Base-by-base conservation (phyloP, 2,888 invertebrate species). In the Chaetoderma sp. region DNA sequence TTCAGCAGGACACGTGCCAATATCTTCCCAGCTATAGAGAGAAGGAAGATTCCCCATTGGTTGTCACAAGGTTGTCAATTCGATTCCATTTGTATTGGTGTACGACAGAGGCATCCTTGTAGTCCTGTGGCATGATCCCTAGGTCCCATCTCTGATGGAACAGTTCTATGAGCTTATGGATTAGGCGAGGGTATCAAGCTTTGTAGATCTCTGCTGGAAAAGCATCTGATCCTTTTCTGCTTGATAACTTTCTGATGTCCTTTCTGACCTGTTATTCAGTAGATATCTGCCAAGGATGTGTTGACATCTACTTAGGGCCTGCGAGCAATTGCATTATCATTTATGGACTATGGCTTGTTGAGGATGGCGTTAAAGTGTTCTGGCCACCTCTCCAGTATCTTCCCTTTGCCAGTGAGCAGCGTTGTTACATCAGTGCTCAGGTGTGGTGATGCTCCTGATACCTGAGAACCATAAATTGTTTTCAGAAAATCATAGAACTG, bases 51-150 rank as follows among this genome's bases (percentile, higher is more conserved):
- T 13, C 61, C 62, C 23, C 64, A 23, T 39, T 70, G 44, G 32
- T 70, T 72, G 47, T 60, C 60, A 52, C 63, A 60, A 13, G 21
- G 16, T 39, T 55, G 55, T 13, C 60, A 23, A 50, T 47, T 27
- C 54, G 54, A 33, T 47, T 64, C 27, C 42, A 18, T 28, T 61
- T 67, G 58, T 60, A 65, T 18, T 57, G 10, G 28, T 66, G 45
- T 13, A 70, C 39, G n/a, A 68, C 60, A 21, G 57, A 55, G 21
- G 69, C 71, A 50, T 72, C 68, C 47, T 68, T 74, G 36, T 63
- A 56, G 2, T 74, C 60, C 60, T 73, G 68, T 16, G 67, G 69
- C 13, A 65, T 18, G 18, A 6, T 25, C n/a, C 33, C 65, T 27
- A 28, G 54, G 39, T 23, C 54, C 45, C 58, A 63, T 18, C 50